A percentile compares a stretch with the other conserved stretches of the same genome.
These are phyloP conservation scores for Cydia fagiglandana DNA, from an alignment of 1,140 invertebrate species.

Conservation along the genomic window DNA sequence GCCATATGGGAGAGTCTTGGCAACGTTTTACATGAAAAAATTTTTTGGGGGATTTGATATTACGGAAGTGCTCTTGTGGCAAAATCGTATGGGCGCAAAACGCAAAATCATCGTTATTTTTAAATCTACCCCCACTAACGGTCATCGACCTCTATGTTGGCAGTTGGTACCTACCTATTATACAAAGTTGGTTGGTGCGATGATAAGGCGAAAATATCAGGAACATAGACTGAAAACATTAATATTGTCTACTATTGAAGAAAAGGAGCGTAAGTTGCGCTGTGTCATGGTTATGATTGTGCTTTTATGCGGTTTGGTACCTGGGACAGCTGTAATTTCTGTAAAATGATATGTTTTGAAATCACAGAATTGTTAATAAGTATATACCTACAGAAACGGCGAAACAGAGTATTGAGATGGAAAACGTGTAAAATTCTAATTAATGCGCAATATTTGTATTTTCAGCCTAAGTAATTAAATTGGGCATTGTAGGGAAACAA, in stretches of 20 bases:
- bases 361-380: too few relatives aligned
- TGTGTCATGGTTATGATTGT: neutral
- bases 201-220: neutral
- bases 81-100: neutral
- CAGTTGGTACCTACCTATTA: neutral
- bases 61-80: neutral
- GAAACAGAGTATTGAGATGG: too few relatives aligned
- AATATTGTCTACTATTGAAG: neutral
- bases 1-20: too few relatives aligned
- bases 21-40: too few relatives aligned
- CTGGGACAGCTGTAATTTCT: too few relatives aligned
- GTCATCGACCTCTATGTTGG: neutral
- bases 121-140: neutral
- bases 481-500: too few relatives aligned
- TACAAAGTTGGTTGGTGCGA: neutral
- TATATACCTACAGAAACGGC: too few relatives aligned
- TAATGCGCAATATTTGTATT: too few relatives aligned
- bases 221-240: neutral
- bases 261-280: neutral
- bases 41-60: too few relatives aligned
- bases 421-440: too few relatives aligned
- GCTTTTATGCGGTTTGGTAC: neutral
- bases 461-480: too few relatives aligned
- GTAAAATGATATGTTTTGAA: too few relatives aligned
- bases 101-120: slow-evolving; percentile 12